These are phyloP conservation scores for Dendrolimus kikuchii DNA, from an alignment of 1,140 invertebrate species.

Conservation along the genomic window DNA sequence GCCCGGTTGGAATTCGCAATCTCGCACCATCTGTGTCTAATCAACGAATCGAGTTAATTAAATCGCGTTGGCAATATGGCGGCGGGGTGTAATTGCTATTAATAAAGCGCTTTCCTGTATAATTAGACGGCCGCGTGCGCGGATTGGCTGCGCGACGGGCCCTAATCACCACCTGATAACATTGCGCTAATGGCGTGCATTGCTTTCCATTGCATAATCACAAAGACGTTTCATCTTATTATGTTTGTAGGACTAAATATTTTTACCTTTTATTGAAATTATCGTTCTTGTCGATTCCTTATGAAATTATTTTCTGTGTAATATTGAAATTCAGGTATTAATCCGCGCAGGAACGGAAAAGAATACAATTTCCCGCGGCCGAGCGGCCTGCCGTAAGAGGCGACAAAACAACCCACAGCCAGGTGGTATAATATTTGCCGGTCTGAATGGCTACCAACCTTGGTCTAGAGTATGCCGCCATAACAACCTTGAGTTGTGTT, in stretches of 20 bases:
- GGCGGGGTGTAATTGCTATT: constrained; percentile 65
- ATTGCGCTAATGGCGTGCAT: constrained; percentile 51
- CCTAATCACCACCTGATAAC: constrained; percentile 68
- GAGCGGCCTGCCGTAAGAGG: no score
- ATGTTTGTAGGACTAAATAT: neutral
- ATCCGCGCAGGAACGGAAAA: no score
- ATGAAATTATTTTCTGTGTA: no score
- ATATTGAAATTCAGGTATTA: no score
- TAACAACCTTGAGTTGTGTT: no score
- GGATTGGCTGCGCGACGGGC: constrained; percentile 52
- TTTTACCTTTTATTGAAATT: neutral
- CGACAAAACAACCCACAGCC: no score
- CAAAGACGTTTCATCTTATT: neutral
- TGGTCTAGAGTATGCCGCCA: no score
- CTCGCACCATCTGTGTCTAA: constrained; percentile 65
- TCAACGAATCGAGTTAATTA: constrained; percentile 69
- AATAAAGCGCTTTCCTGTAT: constrained; percentile 70
- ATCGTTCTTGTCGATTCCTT: neutral
- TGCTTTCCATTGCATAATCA: constrained; percentile 38
- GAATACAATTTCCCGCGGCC: no score
- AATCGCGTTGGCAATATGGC: constrained; percentile 67
- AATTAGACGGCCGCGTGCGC: constrained; percentile 53
- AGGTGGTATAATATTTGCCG: no score
- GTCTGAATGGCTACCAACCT: no score
- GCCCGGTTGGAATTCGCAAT: constrained; percentile 42